phyloP scores from a whole-genome alignment of 2,113 vertebrate genomes.

The Leptodactylus fuscus region DNA sequence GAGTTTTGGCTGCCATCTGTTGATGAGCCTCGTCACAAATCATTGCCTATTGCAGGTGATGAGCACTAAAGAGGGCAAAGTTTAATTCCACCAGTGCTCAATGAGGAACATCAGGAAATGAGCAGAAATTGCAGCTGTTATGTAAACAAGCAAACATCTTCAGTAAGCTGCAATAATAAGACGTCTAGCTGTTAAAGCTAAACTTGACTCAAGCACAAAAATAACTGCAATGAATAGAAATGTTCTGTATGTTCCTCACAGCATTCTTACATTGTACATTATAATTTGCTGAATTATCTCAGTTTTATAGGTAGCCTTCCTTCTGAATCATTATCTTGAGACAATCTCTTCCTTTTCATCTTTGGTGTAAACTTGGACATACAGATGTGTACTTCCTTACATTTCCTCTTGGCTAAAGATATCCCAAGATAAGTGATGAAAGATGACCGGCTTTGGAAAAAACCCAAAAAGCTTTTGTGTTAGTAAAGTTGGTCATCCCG shows the following conservation, averaged over 20 bases:
- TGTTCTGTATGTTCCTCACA: neutral
- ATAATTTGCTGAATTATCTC: neutral
- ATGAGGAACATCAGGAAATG: neutral
- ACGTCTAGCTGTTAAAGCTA: neutral
- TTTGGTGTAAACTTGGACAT: too few species aligned
- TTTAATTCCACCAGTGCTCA: neutral
- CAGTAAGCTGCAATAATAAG: neutral
- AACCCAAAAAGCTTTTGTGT: too few species aligned
- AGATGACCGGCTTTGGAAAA: too few species aligned
- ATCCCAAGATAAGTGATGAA: too few species aligned
- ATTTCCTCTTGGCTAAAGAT: too few species aligned
- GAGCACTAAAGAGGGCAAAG: neutral
- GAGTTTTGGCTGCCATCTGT: neutral
- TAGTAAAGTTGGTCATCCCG: too few species aligned
- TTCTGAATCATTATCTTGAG: too few species aligned
- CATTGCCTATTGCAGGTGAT: slow-evolving; percentile 1
- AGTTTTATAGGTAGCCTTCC: too few species aligned
- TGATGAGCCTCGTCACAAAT: neutral
- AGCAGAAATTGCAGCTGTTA: neutral
- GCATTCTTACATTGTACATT: neutral
- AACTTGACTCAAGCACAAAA: neutral
- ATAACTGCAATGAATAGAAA: neutral
- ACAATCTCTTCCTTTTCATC: too few species aligned
- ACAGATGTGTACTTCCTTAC: too few species aligned
- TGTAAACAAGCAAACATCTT: neutral